Conservation (phyloP, 2,797 vertebrate genomes). For the Coregonus ussuriensis region DNA sequence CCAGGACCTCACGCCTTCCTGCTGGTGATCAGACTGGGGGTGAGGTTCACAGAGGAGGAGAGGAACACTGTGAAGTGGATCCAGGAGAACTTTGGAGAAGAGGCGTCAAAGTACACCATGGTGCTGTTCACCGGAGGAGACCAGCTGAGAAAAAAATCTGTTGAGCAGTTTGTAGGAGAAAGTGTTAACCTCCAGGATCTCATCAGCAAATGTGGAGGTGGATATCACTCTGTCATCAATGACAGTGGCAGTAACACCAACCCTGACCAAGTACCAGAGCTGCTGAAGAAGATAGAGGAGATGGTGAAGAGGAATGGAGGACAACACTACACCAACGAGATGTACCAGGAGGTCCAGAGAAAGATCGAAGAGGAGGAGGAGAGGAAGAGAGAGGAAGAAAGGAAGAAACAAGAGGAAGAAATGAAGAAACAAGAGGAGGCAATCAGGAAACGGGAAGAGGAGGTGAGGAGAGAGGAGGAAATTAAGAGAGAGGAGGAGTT, state of each 20-base stretch:
- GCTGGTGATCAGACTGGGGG: constrained; percentile 38
- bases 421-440: background rate
- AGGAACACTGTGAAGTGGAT: constrained; percentile 37
- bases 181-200: constrained; percentile 17
- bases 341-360: constrained; percentile 25
- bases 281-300: constrained; percentile 54
- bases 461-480: background rate
- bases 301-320: constrained; percentile 40
- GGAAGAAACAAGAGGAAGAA: too few species aligned
- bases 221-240: constrained; percentile 56
- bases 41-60: constrained; percentile 50
- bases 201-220: background rate
- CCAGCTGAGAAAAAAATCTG: background rate
- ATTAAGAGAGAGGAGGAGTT: too few species aligned
- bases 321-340: constrained; percentile 41
- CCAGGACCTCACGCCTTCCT: constrained; percentile 19
- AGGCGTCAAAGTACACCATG: constrained; percentile 40
- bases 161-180: background rate
- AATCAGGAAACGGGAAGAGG: too few species aligned
- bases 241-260: background rate
- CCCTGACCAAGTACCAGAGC: constrained; percentile 47
- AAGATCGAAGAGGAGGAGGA: background rate
- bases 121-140: constrained; percentile 55
- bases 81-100: constrained; percentile 48
- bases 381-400: background rate